These are phyloP conservation scores for Lithophane ornitopus DNA, from an alignment of 2,888 invertebrate species.

Conservation along the genomic window DNA sequence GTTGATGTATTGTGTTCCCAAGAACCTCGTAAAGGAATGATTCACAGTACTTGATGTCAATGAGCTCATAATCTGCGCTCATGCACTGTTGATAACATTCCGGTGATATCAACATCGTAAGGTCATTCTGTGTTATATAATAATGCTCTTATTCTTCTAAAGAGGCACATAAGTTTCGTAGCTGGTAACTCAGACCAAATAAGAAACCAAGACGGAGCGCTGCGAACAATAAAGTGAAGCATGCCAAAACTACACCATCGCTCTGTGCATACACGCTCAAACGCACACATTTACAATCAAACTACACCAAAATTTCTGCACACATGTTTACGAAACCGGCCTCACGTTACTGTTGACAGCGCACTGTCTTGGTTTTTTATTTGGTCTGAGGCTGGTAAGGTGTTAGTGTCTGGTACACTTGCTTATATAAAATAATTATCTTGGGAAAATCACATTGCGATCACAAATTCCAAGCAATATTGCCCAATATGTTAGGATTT, in stretches of 20 bases:
- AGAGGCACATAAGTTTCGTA: background rate
- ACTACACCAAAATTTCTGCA: no score
- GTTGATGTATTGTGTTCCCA: slow-evolving; percentile 32
- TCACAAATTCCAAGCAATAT: background rate
- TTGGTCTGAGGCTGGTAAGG: background rate
- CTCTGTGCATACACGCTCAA: no score
- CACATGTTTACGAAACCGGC: no score
- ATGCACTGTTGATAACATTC: slow-evolving; percentile 29
- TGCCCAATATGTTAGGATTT: background rate
- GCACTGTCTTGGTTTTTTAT: no score
- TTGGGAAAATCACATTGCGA: background rate
- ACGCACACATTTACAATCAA: no score
- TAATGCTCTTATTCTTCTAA: background rate
- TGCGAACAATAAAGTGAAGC: no score
- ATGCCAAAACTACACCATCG: no score
- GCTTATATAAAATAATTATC: background rate
- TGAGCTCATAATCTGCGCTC: slow-evolving; percentile 48
- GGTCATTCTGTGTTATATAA: slow-evolving; percentile 32
- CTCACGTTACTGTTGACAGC: no score
- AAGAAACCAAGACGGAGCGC: no score
- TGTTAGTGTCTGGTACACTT: background rate
- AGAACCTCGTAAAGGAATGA: slow-evolving; percentile 15
- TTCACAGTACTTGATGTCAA: slow-evolving; percentile 42
- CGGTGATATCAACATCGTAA: slow-evolving; percentile 35
- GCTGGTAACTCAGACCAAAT: no score